Conservation (phyloP, 2,113 vertebrate species). For the Pseudorectes ferrugineus region DNA sequence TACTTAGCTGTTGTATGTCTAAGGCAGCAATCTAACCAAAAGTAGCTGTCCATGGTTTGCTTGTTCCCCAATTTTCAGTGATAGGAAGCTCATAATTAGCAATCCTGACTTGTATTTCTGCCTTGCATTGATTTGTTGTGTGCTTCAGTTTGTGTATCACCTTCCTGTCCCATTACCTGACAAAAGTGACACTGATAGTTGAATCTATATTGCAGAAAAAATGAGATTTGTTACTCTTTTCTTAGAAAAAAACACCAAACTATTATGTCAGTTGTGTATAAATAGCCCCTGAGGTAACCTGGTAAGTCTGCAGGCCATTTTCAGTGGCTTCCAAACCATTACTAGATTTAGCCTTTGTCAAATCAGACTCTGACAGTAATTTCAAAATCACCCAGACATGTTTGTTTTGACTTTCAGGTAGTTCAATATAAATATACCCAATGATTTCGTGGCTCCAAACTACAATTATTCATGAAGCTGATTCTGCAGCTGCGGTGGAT, state of each 20-base stretch:
- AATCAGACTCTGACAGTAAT: neutral
- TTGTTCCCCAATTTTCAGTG: neutral
- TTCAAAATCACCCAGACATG: neutral
- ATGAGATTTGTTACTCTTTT: neutral
- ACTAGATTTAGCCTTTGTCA: neutral
- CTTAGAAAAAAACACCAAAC: neutral
- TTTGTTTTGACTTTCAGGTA: conserved; percentile 49
- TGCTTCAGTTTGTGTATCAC: neutral
- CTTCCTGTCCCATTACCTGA: neutral
- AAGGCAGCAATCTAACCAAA: neutral
- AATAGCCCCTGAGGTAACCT: neutral
- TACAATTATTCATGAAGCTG: neutral
- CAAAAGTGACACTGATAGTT: neutral
- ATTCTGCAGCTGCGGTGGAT: neutral
- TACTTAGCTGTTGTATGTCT: neutral
- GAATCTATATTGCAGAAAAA: neutral
- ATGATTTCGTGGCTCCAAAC: neutral
- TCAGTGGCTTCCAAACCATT: neutral
- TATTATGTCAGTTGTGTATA: neutral
- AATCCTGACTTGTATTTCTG: neutral
- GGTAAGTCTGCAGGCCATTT: neutral
- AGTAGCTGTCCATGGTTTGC: neutral
- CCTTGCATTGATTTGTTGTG: neutral
- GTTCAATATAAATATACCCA: neutral
- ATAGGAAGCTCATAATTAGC: neutral